Percentiles rank a stretch among this genome's conserved stretches.
Evolutionary conservation across 2,888 invertebrate species (phyloP).

Genomic region (Glyphotaelius pellucidus): DNA sequence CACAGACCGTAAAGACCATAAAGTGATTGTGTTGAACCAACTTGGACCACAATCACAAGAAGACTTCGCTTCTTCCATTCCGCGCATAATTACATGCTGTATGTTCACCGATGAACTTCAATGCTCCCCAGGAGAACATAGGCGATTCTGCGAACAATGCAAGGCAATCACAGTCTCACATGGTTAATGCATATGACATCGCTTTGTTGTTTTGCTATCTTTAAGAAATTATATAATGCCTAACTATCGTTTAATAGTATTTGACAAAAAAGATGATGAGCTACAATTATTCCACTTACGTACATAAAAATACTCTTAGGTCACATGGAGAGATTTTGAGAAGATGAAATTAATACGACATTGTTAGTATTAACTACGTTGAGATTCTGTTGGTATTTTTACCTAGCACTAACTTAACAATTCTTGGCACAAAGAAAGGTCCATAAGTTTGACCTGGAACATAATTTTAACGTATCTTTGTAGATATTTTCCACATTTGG

Average conservation of each 20-base stretch:
- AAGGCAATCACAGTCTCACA: neutral
- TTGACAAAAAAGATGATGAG: too few species aligned
- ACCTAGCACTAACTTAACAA: neutral
- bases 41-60: neutral
- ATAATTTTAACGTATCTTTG: too few species aligned
- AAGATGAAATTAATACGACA: neutral
- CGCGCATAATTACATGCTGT: neutral
- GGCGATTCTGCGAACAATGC: neutral
- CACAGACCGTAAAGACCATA: constrained; percentile 5
- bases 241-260: neutral
- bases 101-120: constrained; percentile 6
- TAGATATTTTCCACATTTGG: too few species aligned
- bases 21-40: constrained; percentile 22
- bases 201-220: neutral
- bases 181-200: neutral
- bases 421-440: neutral
- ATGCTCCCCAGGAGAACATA: neutral
- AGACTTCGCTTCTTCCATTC: constrained; percentile 1
- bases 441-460: too few species aligned
- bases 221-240: neutral
- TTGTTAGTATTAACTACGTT: neutral
- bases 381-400: too few species aligned
- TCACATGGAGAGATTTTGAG: neutral
- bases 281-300: neutral
- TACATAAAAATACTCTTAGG: neutral